Evolutionary conservation across 2,888 invertebrate genomes (phyloP).

Genomic region (Cryptocephalus moraei): DNA sequence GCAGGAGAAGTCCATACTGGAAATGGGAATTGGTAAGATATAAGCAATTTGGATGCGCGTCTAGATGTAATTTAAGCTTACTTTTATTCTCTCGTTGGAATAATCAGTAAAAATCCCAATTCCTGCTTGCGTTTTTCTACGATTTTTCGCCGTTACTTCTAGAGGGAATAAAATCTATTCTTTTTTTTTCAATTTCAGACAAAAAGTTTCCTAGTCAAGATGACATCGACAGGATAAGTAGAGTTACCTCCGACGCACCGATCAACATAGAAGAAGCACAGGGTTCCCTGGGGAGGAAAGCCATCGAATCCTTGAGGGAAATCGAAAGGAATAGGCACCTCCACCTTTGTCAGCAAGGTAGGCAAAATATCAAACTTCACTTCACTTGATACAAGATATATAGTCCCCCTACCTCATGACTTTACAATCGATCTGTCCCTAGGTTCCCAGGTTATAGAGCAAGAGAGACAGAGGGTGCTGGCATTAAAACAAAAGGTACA

Average conservation of each 20-base stretch:
- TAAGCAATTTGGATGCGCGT: too few relatives aligned
- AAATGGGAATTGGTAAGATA: conserved; percentile 27
- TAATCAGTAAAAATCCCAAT: too few relatives aligned
- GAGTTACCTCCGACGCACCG: conserved; percentile 76
- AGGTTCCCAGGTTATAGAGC: conserved; percentile 88
- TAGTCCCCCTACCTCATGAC: not conserved
- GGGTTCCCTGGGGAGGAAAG: conserved; percentile 61
- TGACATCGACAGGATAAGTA: conserved; percentile 79
- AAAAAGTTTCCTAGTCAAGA: conserved; percentile 60
- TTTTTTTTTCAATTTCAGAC: conserved; percentile 10
- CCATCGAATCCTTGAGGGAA: conserved; percentile 78
- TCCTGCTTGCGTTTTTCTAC: too few relatives aligned
- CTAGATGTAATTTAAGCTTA: too few relatives aligned
- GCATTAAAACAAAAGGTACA: conserved; percentile 79
- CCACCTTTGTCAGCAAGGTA: conserved; percentile 85
- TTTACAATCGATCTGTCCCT: conserved; percentile 3
- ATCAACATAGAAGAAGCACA: conserved; percentile 59
- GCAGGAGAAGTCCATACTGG: conserved; percentile 35
- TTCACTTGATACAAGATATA: too few relatives aligned
- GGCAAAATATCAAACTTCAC: too few relatives aligned
- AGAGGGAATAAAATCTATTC: not conserved
- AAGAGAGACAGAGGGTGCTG: conserved; percentile 77
- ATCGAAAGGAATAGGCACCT: conserved; percentile 79
- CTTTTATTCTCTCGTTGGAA: too few relatives aligned
- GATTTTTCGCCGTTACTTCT: too few relatives aligned